These are phyloP conservation scores for Lycia hirtaria DNA, from an alignment of 2,888 invertebrate species.

Conservation along the genomic window DNA sequence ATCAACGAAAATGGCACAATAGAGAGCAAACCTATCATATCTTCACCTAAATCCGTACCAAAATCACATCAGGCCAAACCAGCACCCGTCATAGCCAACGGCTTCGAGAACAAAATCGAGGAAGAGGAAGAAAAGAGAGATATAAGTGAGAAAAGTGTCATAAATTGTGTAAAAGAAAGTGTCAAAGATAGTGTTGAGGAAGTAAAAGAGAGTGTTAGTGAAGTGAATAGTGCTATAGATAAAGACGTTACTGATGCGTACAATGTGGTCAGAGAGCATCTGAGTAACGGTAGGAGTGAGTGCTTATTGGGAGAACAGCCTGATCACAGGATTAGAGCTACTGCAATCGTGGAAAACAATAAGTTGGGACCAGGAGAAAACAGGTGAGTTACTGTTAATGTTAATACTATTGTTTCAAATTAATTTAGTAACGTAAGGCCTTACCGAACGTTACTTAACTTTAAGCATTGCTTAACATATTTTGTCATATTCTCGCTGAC, in stretches of 20 bases:
- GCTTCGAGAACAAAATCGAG: slow-evolving; percentile 63
- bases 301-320: slow-evolving; percentile 88
- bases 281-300: slow-evolving; percentile 90
- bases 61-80: slow-evolving; percentile 79
- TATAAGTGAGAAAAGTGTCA: slow-evolving; percentile 74
- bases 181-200: slow-evolving; percentile 38
- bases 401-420: too few species aligned
- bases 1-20: slow-evolving; percentile 84
- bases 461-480: too few species aligned
- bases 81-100: slow-evolving; percentile 77
- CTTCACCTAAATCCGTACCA: slow-evolving; percentile 77
- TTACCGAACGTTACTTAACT: too few species aligned
- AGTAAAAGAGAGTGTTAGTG: slow-evolving; percentile 51
- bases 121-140: slow-evolving; percentile 69
- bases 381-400: slow-evolving; percentile 72
- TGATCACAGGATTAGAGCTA: slow-evolving; percentile 86
- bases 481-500: too few species aligned
- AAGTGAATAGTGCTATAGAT: slow-evolving; percentile 76
- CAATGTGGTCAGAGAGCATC: slow-evolving; percentile 74
- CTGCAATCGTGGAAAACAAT: slow-evolving; percentile 86
- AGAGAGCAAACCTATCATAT: slow-evolving; percentile 77
- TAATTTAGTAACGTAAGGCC: too few species aligned
- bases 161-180: slow-evolving; percentile 51
- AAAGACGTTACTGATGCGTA: slow-evolving; percentile 79
- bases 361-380: slow-evolving; percentile 85